These are phyloP conservation scores for Coregonus sp. DNA, from an alignment of 2,797 vertebrate species.

Conservation along the genomic window DNA sequence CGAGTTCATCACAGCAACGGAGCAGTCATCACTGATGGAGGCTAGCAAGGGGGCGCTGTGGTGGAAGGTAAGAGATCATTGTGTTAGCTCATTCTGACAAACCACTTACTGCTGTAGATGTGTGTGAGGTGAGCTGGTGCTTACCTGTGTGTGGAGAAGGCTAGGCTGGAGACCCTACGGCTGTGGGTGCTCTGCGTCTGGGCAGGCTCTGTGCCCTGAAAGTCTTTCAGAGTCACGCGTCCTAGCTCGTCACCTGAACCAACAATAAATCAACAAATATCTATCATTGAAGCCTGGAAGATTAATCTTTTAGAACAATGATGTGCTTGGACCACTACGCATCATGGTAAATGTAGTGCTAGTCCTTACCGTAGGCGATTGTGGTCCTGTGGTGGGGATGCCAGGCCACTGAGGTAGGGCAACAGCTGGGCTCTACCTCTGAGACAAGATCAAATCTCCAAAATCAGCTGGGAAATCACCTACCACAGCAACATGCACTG, in stretches of 20 bases:
- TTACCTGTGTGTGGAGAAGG: constrained; percentile 90
- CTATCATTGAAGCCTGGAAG: neutral
- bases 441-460: constrained; percentile 17
- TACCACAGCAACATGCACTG: neutral
- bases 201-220: constrained; percentile 74
- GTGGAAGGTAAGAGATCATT: constrained; percentile 8
- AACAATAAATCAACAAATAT: constrained; percentile 7
- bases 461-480: neutral
- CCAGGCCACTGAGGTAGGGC: constrained; percentile 86
- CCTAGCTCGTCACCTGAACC: constrained; percentile 87
- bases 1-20: constrained; percentile 85
- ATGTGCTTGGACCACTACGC: neutral
- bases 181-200: constrained; percentile 74
- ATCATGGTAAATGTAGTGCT: neutral
- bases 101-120: neutral
- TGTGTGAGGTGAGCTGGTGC: neutral
- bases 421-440: constrained; percentile 78
- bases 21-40: constrained; percentile 92
- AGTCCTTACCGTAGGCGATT: constrained; percentile 86
- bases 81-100: neutral
- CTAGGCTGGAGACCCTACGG: constrained; percentile 80
- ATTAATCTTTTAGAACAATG: neutral
- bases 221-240: constrained; percentile 82
- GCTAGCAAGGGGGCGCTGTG: constrained; percentile 83
- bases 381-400: constrained; percentile 86